Base-by-base conservation (phyloP, 2,797 vertebrate genomes). In the Heliangelus exortis region DNA sequence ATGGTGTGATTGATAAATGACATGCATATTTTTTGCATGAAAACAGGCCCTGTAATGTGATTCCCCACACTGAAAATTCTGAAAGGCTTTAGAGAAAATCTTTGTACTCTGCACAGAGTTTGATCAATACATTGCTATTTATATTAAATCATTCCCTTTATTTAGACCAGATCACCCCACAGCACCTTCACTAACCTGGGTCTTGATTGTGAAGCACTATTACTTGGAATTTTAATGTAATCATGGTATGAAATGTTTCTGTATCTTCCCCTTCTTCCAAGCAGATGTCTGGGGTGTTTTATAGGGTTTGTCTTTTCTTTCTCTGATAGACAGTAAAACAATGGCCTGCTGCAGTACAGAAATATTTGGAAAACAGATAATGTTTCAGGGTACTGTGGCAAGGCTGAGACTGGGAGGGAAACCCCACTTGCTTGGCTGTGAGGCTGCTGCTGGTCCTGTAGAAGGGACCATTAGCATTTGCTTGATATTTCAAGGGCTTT, bases 1-100 rank as follows among this genome's bases (percentile, higher is more conserved):
- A 62, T 51, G 57, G 71, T 90, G 89, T 86, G 91, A 96, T 91
- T 93, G 95, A 95, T 95, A 95, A 95, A 97, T 57, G 91, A 82
- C 84, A 53, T 19, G 74, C 92, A 92, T 93, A 86, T 57, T 89
- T 95, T 84, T 66, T 77, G 91, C 81, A 89, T 96, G 86, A 95
- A 78, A 83, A 34, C 91, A 85, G 39, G 8, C 80, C 71, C 47
- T 29, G 84, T 91, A 97, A 94, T 22, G 72, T 20, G 54, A 95
- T 92, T 55, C 82, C 39, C 76, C 61, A 8, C 1, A 3, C 39
- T 47, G 71, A 86, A 80, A 54, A 86, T 53, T 69, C 81, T 20
- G 47, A 72, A 72, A 94, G 31, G 26, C 85, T 77, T 84, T 50
- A 58, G 81, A 93, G 66, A 28, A 76, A 91, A 61, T 10, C 39